A percentile compares a stretch with the other conserved stretches of the same genome.
phyloP scores from a whole-genome alignment of 2,888 invertebrate species.

The Patella ulyssiponensis region DNA sequence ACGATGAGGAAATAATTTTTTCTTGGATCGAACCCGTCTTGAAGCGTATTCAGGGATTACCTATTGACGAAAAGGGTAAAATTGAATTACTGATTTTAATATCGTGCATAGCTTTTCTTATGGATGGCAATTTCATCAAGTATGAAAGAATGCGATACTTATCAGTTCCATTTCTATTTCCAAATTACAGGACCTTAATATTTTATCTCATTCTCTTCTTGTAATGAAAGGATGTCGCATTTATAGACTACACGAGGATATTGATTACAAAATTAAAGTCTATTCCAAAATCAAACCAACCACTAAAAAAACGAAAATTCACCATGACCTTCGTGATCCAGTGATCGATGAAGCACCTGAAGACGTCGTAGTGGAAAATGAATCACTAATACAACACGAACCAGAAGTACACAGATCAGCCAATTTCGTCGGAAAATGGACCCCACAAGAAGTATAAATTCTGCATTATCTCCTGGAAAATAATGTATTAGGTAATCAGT shows the following conservation, averaged over 20 bases:
- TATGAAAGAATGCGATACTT: neutral
- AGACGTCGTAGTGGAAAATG: neutral
- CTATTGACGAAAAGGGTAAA: neutral
- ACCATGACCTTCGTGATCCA: neutral
- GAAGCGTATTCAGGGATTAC: neutral
- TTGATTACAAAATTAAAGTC: neutral
- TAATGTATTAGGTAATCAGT: neutral
- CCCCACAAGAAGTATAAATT: neutral
- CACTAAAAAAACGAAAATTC: neutral
- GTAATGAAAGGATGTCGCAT: neutral
- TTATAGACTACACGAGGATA: conserved; percentile 4
- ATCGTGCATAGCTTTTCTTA: conserved; percentile 1
- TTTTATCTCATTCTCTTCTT: neutral
- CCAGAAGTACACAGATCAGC: neutral
- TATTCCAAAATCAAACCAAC: neutral
- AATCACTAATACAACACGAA: neutral
- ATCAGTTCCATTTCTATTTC: conserved; percentile 6
- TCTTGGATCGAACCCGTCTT: neutral
- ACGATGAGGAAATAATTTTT: neutral
- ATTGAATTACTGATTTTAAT: neutral
- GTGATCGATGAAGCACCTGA: neutral
- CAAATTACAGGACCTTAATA: conserved; percentile 4
- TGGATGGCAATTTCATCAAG: conserved; percentile 1
- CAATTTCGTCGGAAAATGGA: neutral
- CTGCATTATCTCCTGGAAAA: neutral